These are phyloP conservation scores for Sminthurides aquaticus DNA, from an alignment of 2,888 invertebrate species.

Conservation along the genomic window DNA sequence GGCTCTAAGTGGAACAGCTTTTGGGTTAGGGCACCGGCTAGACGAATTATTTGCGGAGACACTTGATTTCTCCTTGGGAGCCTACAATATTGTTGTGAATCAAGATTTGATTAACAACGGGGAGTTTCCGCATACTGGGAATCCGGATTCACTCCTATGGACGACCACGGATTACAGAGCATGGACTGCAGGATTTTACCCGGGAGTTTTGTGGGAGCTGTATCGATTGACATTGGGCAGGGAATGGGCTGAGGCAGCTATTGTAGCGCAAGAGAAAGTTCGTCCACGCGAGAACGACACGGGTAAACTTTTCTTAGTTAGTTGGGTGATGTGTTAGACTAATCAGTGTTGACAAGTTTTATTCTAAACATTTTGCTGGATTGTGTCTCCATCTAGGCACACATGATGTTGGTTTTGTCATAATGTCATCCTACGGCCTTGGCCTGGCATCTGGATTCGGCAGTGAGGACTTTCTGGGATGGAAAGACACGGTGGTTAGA, in stretches of 20 bases:
- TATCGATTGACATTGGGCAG: constrained; percentile 31
- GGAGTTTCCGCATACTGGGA: constrained; percentile 23
- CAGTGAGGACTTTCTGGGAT: constrained; percentile 12
- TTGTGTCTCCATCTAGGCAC: constrained; percentile 15
- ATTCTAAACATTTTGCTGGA: no score
- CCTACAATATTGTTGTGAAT: background rate
- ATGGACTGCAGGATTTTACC: constrained; percentile 41
- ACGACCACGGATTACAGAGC: constrained; percentile 13
- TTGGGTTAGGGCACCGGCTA: no score
- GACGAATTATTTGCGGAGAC: background rate
- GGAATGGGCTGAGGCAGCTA: constrained; percentile 30
- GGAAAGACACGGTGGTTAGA: constrained; percentile 29
- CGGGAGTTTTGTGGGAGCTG: constrained; percentile 39
- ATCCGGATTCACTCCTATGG: constrained; percentile 23
- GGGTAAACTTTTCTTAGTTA: background rate
- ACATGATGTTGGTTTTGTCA: constrained; percentile 42
- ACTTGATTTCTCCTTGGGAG: background rate
- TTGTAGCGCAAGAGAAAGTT: constrained; percentile 32
- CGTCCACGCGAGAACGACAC: constrained; percentile 33
- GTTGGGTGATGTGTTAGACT: background rate
- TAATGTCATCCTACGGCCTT: constrained; percentile 40
- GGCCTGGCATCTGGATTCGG: constrained; percentile 28
- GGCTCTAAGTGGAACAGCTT: no score
- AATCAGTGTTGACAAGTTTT: background rate
- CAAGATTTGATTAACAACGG: background rate